phyloP scores from a whole-genome alignment of 1,140 invertebrate genomes.

The Condylostylus longicornis region DNA sequence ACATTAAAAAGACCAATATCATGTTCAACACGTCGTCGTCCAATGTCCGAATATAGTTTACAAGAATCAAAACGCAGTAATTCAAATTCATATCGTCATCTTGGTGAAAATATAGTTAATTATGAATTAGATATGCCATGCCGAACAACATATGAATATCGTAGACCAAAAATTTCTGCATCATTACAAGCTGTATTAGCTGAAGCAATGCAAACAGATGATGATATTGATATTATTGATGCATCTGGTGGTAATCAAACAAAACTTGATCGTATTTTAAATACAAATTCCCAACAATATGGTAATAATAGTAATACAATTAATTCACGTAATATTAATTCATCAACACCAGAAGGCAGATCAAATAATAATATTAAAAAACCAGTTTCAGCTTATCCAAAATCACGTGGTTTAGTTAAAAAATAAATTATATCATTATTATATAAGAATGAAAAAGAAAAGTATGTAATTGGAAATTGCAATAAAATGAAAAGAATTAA shows the following conservation, averaged over 20 bases:
- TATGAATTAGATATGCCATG: conserved; percentile 67
- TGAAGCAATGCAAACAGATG: conserved; percentile 53
- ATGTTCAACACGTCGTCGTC: conserved; percentile 44
- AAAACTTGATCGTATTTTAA: neutral
- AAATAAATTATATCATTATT: too few species aligned
- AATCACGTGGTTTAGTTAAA: conserved; percentile 29
- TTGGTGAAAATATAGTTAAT: conserved; percentile 70
- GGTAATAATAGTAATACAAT: conserved; percentile 29
- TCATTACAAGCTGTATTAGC: conserved; percentile 57
- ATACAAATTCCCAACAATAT: conserved; percentile 24
- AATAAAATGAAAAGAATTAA: too few species aligned
- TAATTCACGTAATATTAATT: conserved; percentile 5
- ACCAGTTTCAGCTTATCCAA: conserved; percentile 29
- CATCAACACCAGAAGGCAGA: neutral
- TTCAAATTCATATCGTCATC: conserved; percentile 40
- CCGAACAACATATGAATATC: conserved; percentile 65
- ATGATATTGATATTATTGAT: conserved; percentile 45
- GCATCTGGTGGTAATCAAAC: conserved; percentile 4
- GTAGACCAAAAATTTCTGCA: conserved; percentile 52
- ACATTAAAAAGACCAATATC: conserved; percentile 45
- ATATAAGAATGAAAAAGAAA: too few species aligned
- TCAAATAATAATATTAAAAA: conserved; percentile 17
- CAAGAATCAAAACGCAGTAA: conserved; percentile 39
- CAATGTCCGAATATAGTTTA: conserved; percentile 57
- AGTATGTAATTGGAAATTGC: too few species aligned